Percentiles rank a stretch among this genome's conserved stretches.
Conservation (phyloP, 2,113 vertebrate genomes). For the Buteo buteo region DNA sequence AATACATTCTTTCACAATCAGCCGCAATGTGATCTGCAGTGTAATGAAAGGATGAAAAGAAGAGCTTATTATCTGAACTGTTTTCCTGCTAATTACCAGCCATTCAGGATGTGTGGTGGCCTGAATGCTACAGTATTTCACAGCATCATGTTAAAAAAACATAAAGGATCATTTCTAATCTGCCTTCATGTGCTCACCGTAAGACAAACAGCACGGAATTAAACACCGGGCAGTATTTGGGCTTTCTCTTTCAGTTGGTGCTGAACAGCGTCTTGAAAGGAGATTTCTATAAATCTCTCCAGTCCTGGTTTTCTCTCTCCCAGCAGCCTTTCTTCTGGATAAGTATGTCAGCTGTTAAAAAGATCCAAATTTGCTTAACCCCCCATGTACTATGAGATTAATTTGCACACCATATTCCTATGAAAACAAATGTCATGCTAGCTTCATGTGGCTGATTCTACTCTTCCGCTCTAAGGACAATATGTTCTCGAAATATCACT, state of each 20-base stretch:
- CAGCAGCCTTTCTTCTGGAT: not conserved
- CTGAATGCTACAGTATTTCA: not conserved
- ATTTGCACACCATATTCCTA: not conserved
- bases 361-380: not conserved
- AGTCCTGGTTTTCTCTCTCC: not conserved
- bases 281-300: not conserved
- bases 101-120: not conserved
- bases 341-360: not conserved
- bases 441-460: slow-evolving; percentile 9
- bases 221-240: not conserved
- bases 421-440: slow-evolving; percentile 24
- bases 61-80: not conserved
- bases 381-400: not conserved
- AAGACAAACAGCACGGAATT: not conserved
- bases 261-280: not conserved
- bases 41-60: not conserved
- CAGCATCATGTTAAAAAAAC: not conserved
- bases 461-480: slow-evolving; percentile 24
- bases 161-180: not conserved
- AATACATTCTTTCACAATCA: not conserved
- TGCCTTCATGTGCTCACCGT: not conserved
- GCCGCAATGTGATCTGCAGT: not conserved
- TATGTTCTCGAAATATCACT: slow-evolving; percentile 4
- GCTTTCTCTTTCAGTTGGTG: not conserved
- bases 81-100: slow-evolving; percentile 35